Evolutionary conservation across 2,888 invertebrate genomes (phyloP), one percentile per base, ranked within the genome.

Genomic region (Lutraria lutraria): DNA sequence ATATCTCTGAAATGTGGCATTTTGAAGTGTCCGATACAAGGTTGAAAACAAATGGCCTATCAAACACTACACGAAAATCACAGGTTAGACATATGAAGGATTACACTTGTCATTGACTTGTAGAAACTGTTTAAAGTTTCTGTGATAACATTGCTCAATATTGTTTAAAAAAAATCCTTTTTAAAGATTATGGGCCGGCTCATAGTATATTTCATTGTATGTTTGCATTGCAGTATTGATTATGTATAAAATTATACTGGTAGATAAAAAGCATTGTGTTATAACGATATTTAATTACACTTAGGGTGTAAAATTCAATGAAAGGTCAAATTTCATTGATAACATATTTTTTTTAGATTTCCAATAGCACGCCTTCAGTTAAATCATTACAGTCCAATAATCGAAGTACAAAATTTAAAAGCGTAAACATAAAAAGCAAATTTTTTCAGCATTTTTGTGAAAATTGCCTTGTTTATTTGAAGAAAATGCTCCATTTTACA

Each of bases 1-100:
- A 25, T 25, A 25, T 68, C 25, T 25, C 25, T 68, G n/a, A 68
- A 68, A 68, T 25, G n/a, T n/a, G 25, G 25, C 63, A 68, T 68
- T 68, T 68, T 68, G 63, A 68, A 68, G 63, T 68, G 63, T 68
- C 12, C 12, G 25, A 12, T n/a, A 25, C 25, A 12, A 25, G 63
- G 25, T 68, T 68, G n/a, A n/a, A n/a, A 68, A 68, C 63, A 68
- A 68, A 68, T 68, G n/a, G 63, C 25, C 63, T n/a, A 68, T 68
- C 63, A 68, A 68, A 68, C 25, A 25, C 63, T n/a, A 25, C 13
- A 25, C 10, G 25, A 68, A 79, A 79, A 79, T 79, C 34, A 31
- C 19, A 10, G 31, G 6, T 21, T 16, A 21, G 34, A 34, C 29
- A 34, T 34, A 13, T 12, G 12, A 52, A 21, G 79, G 79, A 34